Conservation (phyloP, 2,888 invertebrate species). For the Drosophila diplacantha region DNA sequence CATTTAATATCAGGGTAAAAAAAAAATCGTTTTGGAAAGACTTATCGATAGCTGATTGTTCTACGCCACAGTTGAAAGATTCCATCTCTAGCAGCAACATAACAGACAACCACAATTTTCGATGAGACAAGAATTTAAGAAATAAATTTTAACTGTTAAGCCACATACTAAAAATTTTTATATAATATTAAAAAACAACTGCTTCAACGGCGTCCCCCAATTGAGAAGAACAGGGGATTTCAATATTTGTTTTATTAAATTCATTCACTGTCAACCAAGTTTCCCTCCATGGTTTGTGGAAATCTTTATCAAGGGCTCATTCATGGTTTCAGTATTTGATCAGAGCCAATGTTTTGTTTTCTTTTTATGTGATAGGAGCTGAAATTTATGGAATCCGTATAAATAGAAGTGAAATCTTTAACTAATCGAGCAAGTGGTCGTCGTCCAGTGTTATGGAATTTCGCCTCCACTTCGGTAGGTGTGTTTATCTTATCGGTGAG, state of each 20-base stretch:
- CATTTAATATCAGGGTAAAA: neutral
- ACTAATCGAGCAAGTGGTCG: neutral
- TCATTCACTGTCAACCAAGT: neutral
- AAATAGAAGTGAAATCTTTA: conserved; percentile 8
- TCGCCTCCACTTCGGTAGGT: neutral
- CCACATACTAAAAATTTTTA: neutral
- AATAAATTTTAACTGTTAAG: neutral
- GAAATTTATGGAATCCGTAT: conserved; percentile 1
- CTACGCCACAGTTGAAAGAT: neutral
- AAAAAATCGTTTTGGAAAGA: neutral
- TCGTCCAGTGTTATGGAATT: neutral
- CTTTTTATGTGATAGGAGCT: conserved; percentile 1
- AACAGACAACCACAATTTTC: neutral
- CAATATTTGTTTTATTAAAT: neutral
- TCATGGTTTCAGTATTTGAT: neutral
- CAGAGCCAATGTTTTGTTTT: neutral
- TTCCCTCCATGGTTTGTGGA: neutral
- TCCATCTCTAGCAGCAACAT: too few species aligned
- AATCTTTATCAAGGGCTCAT: neutral
- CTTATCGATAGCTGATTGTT: neutral
- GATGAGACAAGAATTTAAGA: neutral
- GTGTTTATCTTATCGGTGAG: conserved; percentile 17
- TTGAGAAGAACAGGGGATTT: neutral
- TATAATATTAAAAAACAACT: neutral
- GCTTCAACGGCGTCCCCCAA: too few species aligned